Percentiles rank a stretch among this genome's conserved stretches.
Conservation (phyloP, 1,140 invertebrate species). For the Heliothis subflexa region DNA sequence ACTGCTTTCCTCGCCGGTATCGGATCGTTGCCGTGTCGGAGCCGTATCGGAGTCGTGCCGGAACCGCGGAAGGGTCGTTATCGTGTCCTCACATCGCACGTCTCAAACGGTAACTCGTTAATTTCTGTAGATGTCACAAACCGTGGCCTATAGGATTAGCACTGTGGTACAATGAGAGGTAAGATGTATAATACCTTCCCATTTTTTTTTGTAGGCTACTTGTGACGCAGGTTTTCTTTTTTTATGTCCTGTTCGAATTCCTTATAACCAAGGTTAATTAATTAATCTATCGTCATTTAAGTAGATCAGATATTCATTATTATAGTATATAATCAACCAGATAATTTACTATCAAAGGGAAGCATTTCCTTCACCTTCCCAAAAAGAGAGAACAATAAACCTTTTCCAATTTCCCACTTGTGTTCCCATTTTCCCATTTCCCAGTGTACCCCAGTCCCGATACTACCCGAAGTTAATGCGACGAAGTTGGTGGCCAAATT, state of each 20-base stretch:
- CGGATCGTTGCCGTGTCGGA: conserved; percentile 42
- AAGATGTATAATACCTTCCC: neutral
- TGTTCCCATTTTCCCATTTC: neutral
- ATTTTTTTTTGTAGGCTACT: too few species aligned
- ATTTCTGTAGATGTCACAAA: conserved; percentile 58
- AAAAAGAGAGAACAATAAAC: neutral
- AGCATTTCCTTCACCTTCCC: too few species aligned
- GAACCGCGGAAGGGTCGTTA: conserved; percentile 55
- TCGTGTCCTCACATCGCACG: conserved; percentile 57
- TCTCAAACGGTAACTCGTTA: conserved; percentile 59
- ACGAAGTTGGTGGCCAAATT: conserved; percentile 67
- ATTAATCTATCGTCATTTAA: too few species aligned
- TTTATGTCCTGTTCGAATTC: too few species aligned
- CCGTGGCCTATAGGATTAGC: conserved; percentile 29
- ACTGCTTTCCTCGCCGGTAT: conserved; percentile 46
- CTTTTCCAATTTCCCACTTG: neutral
- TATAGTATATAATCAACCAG: too few species aligned
- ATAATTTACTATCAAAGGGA: too few species aligned
- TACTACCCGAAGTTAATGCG: conserved; percentile 60
- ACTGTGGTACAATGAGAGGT: conserved; percentile 24
- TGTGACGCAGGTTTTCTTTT: neutral
- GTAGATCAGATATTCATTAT: too few species aligned
- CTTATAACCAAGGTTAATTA: too few species aligned
- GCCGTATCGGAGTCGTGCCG: conserved; percentile 43
- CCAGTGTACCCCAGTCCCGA: conserved; percentile 49